Conservation (phyloP, 2,888 invertebrate genomes). For the Troglohyphantes excavatus region DNA sequence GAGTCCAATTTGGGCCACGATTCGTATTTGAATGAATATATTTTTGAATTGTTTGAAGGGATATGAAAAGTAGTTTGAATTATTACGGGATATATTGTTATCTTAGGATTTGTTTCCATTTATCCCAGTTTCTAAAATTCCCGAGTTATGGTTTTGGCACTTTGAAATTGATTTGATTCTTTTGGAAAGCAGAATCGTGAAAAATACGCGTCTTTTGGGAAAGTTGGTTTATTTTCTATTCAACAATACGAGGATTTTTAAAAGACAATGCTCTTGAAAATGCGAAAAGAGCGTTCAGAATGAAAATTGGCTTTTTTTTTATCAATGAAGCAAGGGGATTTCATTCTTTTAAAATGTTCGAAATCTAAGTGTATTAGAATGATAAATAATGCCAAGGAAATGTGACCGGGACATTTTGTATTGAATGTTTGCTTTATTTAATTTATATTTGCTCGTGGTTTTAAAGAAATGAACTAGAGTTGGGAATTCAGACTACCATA, state of each 20-base stretch:
- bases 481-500: background rate
- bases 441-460: background rate
- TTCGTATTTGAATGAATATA: background rate
- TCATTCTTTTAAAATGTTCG: background rate
- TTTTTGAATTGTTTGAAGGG: background rate
- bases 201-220: background rate
- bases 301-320: background rate
- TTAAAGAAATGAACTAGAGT: background rate
- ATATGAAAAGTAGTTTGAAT: background rate
- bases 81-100: background rate
- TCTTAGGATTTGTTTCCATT: background rate
- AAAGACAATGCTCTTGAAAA: background rate
- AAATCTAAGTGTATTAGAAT: background rate
- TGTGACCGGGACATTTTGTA: background rate
- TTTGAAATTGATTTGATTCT: background rate
- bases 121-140: background rate
- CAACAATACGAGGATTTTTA: background rate
- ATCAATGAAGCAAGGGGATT: background rate
- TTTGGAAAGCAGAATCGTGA: background rate
- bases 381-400: background rate
- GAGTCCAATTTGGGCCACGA: background rate
- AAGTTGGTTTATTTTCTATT: background rate
- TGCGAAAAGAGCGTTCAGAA: background rate
- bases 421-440: background rate
- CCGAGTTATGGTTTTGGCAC: background rate